Evolutionary conservation across 2,113 vertebrate genomes (phyloP), one percentile per base, ranked within the genome.

Genomic region (Sclerurus mexicanus): DNA sequence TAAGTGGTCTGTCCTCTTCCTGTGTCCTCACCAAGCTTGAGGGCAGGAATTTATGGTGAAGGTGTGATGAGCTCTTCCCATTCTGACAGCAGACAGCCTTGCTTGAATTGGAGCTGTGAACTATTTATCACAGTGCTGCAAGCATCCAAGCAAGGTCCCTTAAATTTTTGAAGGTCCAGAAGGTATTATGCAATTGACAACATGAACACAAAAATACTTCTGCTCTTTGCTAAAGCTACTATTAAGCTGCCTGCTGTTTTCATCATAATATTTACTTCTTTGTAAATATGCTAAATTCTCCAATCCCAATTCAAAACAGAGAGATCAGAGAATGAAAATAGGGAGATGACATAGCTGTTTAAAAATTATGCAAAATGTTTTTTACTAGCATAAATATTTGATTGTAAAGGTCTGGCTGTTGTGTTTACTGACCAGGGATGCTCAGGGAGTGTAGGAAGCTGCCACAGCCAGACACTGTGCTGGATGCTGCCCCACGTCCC

Each of bases 251-350:
- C 89, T 96, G 87, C 91, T 98, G 93, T 97, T 98, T 97, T 96
- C 97, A 97, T 85, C 97, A 97, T 98, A 98, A 98, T 98, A 98
- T 98, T 98, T 98, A 98, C 96, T 98, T 97, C 95, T 97, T 87
- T 92, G 94, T 97, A 98, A 98, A 98, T 98, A 97, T 9, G 84
- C 90, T 68, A 58, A 97, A 97, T 98, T 97, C 97, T 97, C 96
- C 87, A 37, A 97, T 97, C 97, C 88, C 95, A 74, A 77, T 94
- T 96, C 96, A 96, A 97, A 98, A 90, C 95, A 97, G 95, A 97
- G 96, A 97, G 97, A 98, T 97, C 98, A 97, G 97, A 97, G 97
- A 97, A 98, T 94, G 95, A 96, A 97, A 98, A 97, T 94, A 97
- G 96, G 96, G 97, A 98, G 88, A 98, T 97, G 97, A 97, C 98